Percentiles rank a stretch among this genome's conserved stretches.
Evolutionary conservation across 2,888 invertebrate species (phyloP).

Genomic region (Amphipoea oculea): DNA sequence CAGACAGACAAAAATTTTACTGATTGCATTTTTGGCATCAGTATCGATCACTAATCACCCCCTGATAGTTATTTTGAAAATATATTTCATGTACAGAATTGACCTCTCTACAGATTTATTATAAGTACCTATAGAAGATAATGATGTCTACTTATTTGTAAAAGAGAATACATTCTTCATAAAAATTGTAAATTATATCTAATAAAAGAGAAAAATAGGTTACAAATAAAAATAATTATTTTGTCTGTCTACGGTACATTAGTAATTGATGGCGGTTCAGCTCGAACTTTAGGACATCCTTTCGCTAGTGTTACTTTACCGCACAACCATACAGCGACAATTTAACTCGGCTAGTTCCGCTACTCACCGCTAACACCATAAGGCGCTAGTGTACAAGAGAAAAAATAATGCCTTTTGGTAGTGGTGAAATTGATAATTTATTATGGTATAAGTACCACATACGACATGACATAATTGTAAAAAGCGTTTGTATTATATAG

Average conservation of each 20-base stretch:
- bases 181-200: neutral
- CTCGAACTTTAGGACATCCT: neutral
- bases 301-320: neutral
- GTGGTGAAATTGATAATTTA: slow-evolving; percentile 44
- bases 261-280: neutral
- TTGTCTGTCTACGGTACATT: neutral
- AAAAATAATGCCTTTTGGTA: slow-evolving; percentile 23
- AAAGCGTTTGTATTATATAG: slow-evolving; percentile 88
- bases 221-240: neutral
- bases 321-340: neutral
- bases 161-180: neutral
- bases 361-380: slow-evolving; percentile 20
- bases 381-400: slow-evolving; percentile 16
- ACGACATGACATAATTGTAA: slow-evolving; percentile 88
- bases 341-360: slow-evolving; percentile 20
- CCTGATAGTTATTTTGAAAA: too few species aligned
- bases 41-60: too few species aligned
- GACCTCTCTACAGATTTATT: too few species aligned
- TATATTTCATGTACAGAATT: too few species aligned
- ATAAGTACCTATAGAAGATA: too few species aligned
- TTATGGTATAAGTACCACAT: slow-evolving; percentile 75
- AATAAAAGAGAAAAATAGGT: neutral
- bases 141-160: neutral
- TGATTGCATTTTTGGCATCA: too few species aligned
- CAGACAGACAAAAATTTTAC: too few species aligned